These are phyloP conservation scores for Agriotes lineatus DNA, from an alignment of 2,888 invertebrate species.

Conservation along the genomic window DNA sequence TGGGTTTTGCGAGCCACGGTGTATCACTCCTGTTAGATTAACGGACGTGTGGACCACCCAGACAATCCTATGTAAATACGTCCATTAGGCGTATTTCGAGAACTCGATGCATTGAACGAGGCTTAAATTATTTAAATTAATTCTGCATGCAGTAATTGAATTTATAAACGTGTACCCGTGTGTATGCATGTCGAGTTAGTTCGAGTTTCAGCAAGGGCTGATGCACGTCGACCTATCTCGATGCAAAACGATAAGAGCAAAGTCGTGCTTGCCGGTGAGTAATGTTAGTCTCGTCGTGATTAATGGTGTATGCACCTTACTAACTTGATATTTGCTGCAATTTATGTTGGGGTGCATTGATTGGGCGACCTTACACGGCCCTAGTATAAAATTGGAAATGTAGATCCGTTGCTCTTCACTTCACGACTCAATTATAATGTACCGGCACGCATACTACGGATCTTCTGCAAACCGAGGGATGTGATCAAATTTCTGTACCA, in stretches of 20 bases:
- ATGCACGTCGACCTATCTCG: constrained; percentile 23
- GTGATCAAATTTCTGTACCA: too few relatives aligned
- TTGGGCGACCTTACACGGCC: neutral
- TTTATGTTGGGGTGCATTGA: neutral
- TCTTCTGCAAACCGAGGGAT: too few relatives aligned
- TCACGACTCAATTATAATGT: too few relatives aligned
- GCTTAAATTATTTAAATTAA: constrained; percentile 33
- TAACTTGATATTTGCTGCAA: constrained; percentile 9
- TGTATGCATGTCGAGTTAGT: constrained; percentile 12
- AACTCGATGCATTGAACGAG: neutral
- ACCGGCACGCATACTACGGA: too few relatives aligned
- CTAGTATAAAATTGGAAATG: too few relatives aligned
- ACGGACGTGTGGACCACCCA: too few relatives aligned
- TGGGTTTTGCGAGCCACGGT: too few relatives aligned
- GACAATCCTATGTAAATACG: too few relatives aligned
- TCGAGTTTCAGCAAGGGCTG: constrained; percentile 5
- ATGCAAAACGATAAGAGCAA: constrained; percentile 36
- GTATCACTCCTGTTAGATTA: too few relatives aligned
- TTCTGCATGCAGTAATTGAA: constrained; percentile 23
- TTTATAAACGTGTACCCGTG: constrained; percentile 19
- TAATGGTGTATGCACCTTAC: constrained; percentile 22
- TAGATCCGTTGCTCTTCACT: too few relatives aligned
- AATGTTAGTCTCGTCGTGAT: constrained; percentile 17
- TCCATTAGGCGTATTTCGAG: neutral
- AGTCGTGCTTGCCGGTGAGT: constrained; percentile 26